A percentile compares a stretch with the other conserved stretches of the same genome.
Evolutionary conservation across 1,140 invertebrate species (phyloP).

Genomic region (Latrodectus geometricus): DNA sequence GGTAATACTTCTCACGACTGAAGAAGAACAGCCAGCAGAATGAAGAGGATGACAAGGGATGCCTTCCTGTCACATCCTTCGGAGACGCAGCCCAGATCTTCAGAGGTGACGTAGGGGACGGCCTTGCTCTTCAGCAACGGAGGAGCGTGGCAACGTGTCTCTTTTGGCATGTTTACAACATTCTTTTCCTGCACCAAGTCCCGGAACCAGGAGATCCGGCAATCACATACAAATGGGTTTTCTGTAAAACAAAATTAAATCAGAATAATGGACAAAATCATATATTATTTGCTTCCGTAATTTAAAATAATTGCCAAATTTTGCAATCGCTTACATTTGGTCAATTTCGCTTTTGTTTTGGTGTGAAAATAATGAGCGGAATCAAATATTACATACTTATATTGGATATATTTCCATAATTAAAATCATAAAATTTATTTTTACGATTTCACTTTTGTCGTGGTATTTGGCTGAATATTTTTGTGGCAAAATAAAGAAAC

Average conservation of each 20-base stretch:
- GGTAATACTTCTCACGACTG: too few relatives aligned
- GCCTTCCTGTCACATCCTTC: not conserved
- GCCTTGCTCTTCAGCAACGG: slow-evolving; percentile 35
- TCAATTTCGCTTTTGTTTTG: too few relatives aligned
- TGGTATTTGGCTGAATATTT: too few relatives aligned
- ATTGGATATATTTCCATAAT: too few relatives aligned
- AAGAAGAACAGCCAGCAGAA: not conserved
- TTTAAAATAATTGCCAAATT: too few relatives aligned
- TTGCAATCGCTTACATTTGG: too few relatives aligned
- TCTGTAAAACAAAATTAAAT: slow-evolving; percentile 73
- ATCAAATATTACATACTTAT: too few relatives aligned
- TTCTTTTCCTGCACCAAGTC: slow-evolving; percentile 79
- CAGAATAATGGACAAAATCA: not conserved
- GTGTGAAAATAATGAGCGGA: too few relatives aligned
- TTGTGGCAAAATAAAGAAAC: too few relatives aligned
- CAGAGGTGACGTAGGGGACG: slow-evolving; percentile 17
- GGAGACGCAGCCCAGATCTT: not conserved
- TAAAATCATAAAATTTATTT: too few relatives aligned
- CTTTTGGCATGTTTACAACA: slow-evolving; percentile 86
- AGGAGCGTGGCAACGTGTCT: slow-evolving; percentile 81
- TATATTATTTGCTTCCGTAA: too few relatives aligned
- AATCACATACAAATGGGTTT: slow-evolving; percentile 88
- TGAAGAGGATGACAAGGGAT: not conserved
- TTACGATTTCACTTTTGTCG: too few relatives aligned
- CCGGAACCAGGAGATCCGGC: slow-evolving; percentile 87